Conservation (phyloP, 2,113 vertebrate species). For the Amazona vittata region DNA sequence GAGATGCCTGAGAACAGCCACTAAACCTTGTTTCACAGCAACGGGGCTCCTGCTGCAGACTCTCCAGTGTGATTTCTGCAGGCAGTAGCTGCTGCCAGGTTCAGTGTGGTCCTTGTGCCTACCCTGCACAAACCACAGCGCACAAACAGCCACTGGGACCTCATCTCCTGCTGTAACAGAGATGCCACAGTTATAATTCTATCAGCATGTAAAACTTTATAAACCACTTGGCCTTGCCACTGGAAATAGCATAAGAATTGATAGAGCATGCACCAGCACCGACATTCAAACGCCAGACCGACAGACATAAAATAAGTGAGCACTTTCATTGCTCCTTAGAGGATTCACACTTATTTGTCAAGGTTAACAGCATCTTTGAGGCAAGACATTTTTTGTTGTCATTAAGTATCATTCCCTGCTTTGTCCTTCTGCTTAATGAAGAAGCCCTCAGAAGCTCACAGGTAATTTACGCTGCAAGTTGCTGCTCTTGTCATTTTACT, state of each 20-base stretch:
- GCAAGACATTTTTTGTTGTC: constrained; percentile 30
- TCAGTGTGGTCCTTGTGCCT: background rate
- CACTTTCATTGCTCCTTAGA: constrained; percentile 42
- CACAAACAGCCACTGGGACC: background rate
- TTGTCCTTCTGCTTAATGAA: constrained; percentile 47
- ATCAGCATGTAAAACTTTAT: constrained; percentile 36
- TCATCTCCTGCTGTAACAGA: background rate
- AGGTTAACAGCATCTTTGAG: constrained; percentile 62
- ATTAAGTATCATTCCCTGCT: constrained; percentile 32
- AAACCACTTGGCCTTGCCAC: constrained; percentile 7
- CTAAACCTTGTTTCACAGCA: background rate
- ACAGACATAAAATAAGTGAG: constrained; percentile 44
- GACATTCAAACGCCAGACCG: background rate
- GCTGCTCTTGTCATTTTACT: background rate
- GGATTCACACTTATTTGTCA: constrained; percentile 34
- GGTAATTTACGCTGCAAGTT: background rate
- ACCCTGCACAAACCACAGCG: background rate
- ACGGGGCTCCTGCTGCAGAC: background rate
- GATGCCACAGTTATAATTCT: background rate
- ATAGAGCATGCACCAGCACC: background rate
- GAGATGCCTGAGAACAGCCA: background rate
- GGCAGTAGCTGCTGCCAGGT: background rate
- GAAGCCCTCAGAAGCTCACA: constrained; percentile 19
- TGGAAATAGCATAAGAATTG: constrained; percentile 16
- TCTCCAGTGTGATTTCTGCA: background rate